Conservation (phyloP, 2,113 vertebrate species). For the Leucopsar rothschildi region DNA sequence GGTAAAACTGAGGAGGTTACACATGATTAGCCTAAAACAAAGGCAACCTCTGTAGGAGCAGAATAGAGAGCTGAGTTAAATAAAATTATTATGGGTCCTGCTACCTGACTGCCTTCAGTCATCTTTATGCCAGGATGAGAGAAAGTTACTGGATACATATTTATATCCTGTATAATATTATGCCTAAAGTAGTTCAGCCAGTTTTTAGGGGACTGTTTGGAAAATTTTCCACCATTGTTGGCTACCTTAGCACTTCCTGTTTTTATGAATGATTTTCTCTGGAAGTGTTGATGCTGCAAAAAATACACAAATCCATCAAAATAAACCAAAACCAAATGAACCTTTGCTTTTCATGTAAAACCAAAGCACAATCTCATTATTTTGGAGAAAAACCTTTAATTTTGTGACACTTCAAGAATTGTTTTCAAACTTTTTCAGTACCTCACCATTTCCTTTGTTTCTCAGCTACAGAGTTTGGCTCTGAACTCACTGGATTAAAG, state of each 20-base stretch:
- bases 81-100: neutral
- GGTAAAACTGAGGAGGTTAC: neutral
- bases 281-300: neutral
- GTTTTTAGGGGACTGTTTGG: neutral
- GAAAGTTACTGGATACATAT: neutral
- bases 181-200: neutral
- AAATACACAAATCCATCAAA: neutral
- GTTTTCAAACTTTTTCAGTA: neutral
- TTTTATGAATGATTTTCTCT: slow-evolving; percentile 14
- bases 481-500: neutral
- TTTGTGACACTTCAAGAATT: neutral
- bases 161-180: neutral
- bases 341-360: neutral
- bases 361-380: neutral
- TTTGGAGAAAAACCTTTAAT: neutral
- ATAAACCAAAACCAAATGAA: neutral
- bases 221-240: neutral
- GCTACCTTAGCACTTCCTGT: neutral
- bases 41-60: neutral
- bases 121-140: neutral
- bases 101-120: neutral
- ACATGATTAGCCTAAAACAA: slow-evolving; percentile 13
- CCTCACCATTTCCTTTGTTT: neutral
- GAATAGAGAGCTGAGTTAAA: neutral
- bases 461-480: neutral